A percentile compares a stretch with the other conserved stretches of the same genome.
Conservation (phyloP, 1,140 invertebrate genomes). For the Aphelenchoides fujianensis region DNA sequence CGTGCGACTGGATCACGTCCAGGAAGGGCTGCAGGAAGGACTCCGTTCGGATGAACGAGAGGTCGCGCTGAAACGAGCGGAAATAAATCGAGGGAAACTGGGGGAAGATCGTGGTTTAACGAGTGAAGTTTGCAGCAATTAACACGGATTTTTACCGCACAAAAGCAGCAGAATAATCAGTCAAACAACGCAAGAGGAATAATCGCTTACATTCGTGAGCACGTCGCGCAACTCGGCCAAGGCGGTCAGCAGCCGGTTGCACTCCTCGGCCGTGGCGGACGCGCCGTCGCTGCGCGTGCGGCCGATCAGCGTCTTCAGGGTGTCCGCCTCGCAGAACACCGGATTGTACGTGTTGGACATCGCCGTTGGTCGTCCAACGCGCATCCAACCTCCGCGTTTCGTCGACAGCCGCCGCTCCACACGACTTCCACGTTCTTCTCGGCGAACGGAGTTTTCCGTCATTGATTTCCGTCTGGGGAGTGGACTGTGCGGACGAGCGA, state of each 20-base stretch:
- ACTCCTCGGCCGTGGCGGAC: constrained; percentile 27
- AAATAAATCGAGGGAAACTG: too few species aligned
- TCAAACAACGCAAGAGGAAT: too few species aligned
- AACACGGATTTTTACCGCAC: too few species aligned
- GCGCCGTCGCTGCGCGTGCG: neutral
- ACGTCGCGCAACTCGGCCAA: constrained; percentile 53
- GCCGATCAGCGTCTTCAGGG: constrained; percentile 7
- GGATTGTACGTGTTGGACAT: constrained; percentile 18
- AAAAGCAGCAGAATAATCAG: constrained; percentile 15
- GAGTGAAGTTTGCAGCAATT: too few species aligned
- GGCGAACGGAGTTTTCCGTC: too few species aligned
- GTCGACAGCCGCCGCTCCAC: too few species aligned
- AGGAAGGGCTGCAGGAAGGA: constrained; percentile 47
- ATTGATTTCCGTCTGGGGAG: too few species aligned
- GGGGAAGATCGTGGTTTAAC: too few species aligned
- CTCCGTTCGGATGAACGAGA: constrained; percentile 42
- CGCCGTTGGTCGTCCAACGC: too few species aligned
- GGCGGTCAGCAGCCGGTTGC: constrained; percentile 41
- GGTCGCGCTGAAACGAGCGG: constrained; percentile 47
- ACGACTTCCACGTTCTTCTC: too few species aligned
- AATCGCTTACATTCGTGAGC: constrained; percentile 47
- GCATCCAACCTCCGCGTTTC: too few species aligned
- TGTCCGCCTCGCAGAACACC: constrained; percentile 12
- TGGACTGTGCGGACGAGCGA: too few species aligned
- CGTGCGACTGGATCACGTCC: constrained; percentile 50